phyloP scores from a whole-genome alignment of 1,140 invertebrate species.

The Phymorhynchus buccinoides region DNA sequence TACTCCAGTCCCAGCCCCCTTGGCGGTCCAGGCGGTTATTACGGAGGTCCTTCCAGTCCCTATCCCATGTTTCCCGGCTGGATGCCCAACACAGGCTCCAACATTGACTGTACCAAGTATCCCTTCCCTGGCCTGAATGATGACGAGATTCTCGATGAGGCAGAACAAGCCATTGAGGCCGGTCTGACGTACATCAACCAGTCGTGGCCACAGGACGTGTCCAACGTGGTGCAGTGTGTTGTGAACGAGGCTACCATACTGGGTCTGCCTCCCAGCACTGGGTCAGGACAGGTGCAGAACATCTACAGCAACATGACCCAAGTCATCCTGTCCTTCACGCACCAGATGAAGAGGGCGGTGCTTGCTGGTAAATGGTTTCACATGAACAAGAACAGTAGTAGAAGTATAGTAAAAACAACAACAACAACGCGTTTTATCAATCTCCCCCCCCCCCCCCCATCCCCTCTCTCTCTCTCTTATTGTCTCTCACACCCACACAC shows the following conservation, averaged over 20 bases:
- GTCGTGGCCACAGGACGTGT: background rate
- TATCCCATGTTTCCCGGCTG: background rate
- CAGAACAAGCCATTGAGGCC: background rate
- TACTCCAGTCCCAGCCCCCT: background rate
- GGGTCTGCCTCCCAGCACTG: background rate
- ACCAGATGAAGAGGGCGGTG: background rate
- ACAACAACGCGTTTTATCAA: no score
- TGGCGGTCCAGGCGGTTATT: background rate
- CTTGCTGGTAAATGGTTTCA: background rate
- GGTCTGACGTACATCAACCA: background rate
- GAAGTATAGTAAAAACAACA: no score
- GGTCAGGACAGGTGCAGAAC: background rate
- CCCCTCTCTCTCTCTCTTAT: no score
- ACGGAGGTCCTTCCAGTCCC: background rate
- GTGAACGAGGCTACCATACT: background rate
- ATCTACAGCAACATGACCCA: slow-evolving; percentile 1
- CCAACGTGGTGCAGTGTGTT: background rate
- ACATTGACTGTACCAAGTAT: background rate
- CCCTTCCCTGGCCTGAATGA: background rate
- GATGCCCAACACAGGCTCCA: background rate
- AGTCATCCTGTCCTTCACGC: background rate
- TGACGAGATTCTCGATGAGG: background rate
- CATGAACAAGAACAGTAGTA: no score
- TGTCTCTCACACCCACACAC: no score
- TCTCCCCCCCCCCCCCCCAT: no score